Conservation (phyloP, 2,113 vertebrate species). For the Crotalus tigris region DNA sequence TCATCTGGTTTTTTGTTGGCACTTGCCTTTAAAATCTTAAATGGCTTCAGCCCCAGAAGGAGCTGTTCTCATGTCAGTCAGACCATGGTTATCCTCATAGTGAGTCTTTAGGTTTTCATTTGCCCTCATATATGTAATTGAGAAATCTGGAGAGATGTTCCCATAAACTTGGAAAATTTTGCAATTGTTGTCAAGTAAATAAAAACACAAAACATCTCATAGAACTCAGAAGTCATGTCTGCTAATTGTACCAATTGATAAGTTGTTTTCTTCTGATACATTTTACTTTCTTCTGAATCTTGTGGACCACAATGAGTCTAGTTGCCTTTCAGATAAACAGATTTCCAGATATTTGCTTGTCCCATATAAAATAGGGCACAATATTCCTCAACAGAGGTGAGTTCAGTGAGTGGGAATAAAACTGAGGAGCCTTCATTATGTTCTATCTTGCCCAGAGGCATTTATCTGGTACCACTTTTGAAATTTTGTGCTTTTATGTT, state of each 20-base stretch:
- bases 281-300: background rate
- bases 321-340: background rate
- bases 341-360: background rate
- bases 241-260: background rate
- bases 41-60: background rate
- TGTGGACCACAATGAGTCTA: background rate
- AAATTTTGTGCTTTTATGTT: background rate
- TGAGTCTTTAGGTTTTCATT: background rate
- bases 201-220: background rate
- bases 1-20: background rate
- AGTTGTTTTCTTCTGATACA: background rate
- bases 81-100: background rate
- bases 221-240: background rate
- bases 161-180: background rate
- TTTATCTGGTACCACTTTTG: background rate
- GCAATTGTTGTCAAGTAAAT: background rate
- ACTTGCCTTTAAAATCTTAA: background rate
- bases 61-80: background rate
- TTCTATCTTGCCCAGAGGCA: background rate
- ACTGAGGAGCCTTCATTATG: background rate
- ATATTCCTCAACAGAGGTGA: background rate
- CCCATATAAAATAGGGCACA: background rate
- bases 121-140: background rate
- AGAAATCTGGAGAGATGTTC: background rate
- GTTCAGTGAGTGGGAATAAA: background rate